phyloP scores from a whole-genome alignment of 2,888 invertebrate species.

The Thera britannica region DNA sequence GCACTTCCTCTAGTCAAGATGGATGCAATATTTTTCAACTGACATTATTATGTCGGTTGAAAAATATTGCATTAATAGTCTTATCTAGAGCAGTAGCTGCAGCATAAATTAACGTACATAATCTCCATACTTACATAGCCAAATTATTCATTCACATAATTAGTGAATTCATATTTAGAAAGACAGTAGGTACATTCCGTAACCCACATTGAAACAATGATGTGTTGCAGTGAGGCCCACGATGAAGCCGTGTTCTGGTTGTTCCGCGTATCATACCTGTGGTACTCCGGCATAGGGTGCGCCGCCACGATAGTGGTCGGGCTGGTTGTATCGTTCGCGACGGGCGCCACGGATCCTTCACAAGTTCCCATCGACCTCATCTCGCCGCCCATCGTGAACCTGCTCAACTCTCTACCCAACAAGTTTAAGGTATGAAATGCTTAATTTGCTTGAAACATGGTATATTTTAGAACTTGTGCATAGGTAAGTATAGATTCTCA shows the following conservation, averaged over 20 bases:
- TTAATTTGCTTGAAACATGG: too few relatives aligned
- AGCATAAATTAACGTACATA: not conserved
- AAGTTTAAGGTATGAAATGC: constrained; percentile 66
- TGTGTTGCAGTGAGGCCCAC: constrained; percentile 51
- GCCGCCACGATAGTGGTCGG: constrained; percentile 90
- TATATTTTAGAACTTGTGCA: too few relatives aligned
- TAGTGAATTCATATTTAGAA: not conserved
- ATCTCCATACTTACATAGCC: too few relatives aligned
- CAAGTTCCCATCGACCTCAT: constrained; percentile 87
- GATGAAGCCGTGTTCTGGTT: constrained; percentile 78
- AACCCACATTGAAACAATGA: not conserved
- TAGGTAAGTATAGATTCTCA: too few relatives aligned
- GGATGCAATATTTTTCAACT: not conserved
- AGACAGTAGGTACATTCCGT: not conserved
- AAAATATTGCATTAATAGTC: not conserved
- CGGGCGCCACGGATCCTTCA: constrained; percentile 86
- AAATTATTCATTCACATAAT: not conserved
- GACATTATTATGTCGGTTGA: not conserved
- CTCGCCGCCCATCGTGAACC: constrained; percentile 86
- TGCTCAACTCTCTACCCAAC: constrained; percentile 81
- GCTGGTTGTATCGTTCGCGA: constrained; percentile 88
- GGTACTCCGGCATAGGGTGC: constrained; percentile 95
- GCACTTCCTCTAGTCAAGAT: constrained; percentile 2
- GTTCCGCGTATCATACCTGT: constrained; percentile 93
- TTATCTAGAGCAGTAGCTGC: not conserved